These are phyloP conservation scores for Caenorhabditis macrosperma DNA, from an alignment of 2,888 invertebrate species.

Conservation along the genomic window DNA sequence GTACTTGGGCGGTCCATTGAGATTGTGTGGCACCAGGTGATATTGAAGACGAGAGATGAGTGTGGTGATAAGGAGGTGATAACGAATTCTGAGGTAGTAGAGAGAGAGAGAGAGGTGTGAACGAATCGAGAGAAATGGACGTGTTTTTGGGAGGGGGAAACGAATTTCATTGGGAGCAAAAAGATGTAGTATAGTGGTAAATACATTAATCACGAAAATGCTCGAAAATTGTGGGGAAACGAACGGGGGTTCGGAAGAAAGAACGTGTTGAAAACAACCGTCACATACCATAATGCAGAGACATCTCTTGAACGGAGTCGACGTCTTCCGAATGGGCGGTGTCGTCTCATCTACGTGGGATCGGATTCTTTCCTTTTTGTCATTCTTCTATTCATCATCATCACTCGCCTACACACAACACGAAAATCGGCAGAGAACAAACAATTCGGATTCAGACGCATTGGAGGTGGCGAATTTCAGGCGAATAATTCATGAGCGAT, in stretches of 20 bases:
- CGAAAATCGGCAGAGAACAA: constrained; percentile 37
- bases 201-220: background rate
- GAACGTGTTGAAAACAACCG: too few species aligned
- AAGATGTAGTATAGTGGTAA: constrained; percentile 1
- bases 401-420: constrained; percentile 40
- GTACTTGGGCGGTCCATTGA: constrained; percentile 18
- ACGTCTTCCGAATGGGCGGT: constrained; percentile 23
- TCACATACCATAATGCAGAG: too few species aligned
- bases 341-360: too few species aligned
- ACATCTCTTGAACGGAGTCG: too few species aligned
- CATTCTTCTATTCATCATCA: constrained; percentile 22
- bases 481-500: constrained; percentile 39
- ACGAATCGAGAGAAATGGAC: constrained; percentile 1
- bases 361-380: background rate
- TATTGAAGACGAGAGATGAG: constrained; percentile 1
- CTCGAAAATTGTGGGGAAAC: background rate
- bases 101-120: background rate
- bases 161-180: constrained; percentile 5
- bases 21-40: too few species aligned
- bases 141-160: background rate
- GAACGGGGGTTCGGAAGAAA: too few species aligned
- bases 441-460: constrained; percentile 33
- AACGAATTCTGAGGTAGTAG: constrained; percentile 38
- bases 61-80: background rate
- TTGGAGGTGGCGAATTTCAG: constrained; percentile 36